A percentile compares a stretch with the other conserved stretches of the same genome.
Evolutionary conservation across 2,888 invertebrate genomes (phyloP).

Genomic region (Thelaira solivaga): DNA sequence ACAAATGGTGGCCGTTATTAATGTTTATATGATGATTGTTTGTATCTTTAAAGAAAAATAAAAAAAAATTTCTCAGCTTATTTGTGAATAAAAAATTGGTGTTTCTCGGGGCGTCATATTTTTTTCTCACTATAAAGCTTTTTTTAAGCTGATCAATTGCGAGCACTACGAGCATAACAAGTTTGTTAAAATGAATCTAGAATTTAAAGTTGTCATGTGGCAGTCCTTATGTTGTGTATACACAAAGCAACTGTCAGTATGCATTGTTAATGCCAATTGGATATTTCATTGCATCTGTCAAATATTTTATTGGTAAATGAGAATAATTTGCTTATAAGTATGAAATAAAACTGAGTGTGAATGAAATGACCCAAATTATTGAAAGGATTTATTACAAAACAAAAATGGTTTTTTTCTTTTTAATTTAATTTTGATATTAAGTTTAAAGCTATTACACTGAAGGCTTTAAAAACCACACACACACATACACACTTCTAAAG

Average conservation of each 20-base stretch:
- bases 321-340: neutral
- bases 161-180: constrained; percentile 30
- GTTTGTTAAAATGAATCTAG: constrained; percentile 28
- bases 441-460: too few species aligned
- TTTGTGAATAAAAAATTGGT: constrained; percentile 41
- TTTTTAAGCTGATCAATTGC: constrained; percentile 52
- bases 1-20: constrained; percentile 53
- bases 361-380: constrained; percentile 1
- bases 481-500: too few species aligned
- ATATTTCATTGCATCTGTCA: constrained; percentile 42
- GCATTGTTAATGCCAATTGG: constrained; percentile 41
- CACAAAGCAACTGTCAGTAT: constrained; percentile 27
- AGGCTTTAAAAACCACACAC: too few species aligned
- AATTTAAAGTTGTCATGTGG: constrained; percentile 7
- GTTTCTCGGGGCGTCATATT: constrained; percentile 26
- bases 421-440: too few species aligned
- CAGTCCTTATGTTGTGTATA: neutral
- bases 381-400: constrained; percentile 26
- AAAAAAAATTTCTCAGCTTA: constrained; percentile 47
- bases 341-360: neutral
- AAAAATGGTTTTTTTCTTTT: too few species aligned
- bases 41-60: constrained; percentile 16
- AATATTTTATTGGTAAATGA: constrained; percentile 11
- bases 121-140: neutral
- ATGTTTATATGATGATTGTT: constrained; percentile 48